Conservation (phyloP, 2,888 invertebrate genomes). For the Aphidoletes aphidimyza region DNA sequence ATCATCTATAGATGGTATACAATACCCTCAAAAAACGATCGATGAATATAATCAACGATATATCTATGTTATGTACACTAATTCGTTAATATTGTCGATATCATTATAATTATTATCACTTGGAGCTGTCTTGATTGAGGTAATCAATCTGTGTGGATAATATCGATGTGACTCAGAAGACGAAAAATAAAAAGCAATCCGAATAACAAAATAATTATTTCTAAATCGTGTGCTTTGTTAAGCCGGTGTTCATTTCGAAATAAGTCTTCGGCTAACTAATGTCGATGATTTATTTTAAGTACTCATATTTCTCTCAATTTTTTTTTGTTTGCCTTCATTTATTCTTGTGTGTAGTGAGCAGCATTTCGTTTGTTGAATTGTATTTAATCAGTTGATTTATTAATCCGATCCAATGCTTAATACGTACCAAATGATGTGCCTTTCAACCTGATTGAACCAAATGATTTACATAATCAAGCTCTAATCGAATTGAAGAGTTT, state of each 20-base stretch:
- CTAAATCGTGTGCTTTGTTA: neutral
- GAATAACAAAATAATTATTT: too few relatives aligned
- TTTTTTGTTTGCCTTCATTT: neutral
- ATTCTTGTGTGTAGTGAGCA: too few relatives aligned
- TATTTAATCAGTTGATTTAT: constrained; percentile 46
- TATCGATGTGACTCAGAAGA: neutral
- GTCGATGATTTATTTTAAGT: constrained; percentile 21
- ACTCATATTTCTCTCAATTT: constrained; percentile 2
- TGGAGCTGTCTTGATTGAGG: constrained; percentile 49
- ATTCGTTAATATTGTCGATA: constrained; percentile 40
- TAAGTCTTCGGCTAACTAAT: constrained; percentile 30
- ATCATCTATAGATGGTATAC: neutral
- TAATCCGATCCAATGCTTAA: constrained; percentile 41
- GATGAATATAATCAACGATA: constrained; percentile 35
- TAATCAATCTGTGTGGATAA: constrained; percentile 37
- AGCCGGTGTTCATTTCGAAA: neutral
- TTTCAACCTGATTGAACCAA: constrained; percentile 16
- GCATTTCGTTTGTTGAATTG: neutral
- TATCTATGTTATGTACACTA: neutral
- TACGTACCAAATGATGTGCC: constrained; percentile 3
- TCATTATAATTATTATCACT: constrained; percentile 51
- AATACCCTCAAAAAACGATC: neutral
- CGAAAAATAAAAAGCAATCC: too few relatives aligned
- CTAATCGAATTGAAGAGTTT: neutral
- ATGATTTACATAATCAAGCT: constrained; percentile 37